These are phyloP conservation scores for Typhlichthys eigenmanni DNA, from an alignment of 2,797 vertebrate genomes.

Conservation along the genomic window DNA sequence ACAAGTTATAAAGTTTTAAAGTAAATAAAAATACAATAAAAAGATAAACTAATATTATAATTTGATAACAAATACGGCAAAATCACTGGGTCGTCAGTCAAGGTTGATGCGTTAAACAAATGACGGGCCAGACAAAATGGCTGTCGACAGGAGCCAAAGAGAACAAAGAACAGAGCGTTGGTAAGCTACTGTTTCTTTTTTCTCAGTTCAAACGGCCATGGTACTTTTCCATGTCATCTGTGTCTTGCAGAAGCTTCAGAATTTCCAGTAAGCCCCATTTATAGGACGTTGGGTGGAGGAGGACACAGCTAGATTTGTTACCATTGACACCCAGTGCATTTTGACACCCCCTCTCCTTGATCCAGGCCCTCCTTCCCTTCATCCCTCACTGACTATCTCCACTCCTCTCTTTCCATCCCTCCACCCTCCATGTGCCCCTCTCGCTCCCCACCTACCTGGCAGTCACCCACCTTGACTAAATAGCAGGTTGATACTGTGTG, in stretches of 20 bases:
- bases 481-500: conserved; percentile 64
- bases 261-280: conserved; percentile 23
- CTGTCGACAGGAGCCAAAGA: neutral
- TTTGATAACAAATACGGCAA: no score
- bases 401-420: conserved; percentile 39
- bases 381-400: conserved; percentile 43
- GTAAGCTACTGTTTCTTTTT: neutral
- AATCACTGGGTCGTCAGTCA: no score
- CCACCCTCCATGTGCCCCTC: neutral
- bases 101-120: neutral
- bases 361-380: conserved; percentile 27
- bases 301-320: conserved; percentile 2
- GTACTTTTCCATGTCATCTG: conserved; percentile 33
- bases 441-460: conserved; percentile 28
- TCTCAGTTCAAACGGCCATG: conserved; percentile 10
- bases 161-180: neutral
- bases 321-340: conserved; percentile 14
- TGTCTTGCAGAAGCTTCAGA: conserved; percentile 18
- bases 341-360: conserved; percentile 26
- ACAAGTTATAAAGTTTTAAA: no score
- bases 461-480: conserved; percentile 69
- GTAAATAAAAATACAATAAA: no score
- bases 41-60: no score
- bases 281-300: conserved; percentile 16
- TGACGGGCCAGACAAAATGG: neutral